Evolutionary conservation across 2,797 vertebrate genomes (phyloP).

Genomic region (Rachycentron canadum): DNA sequence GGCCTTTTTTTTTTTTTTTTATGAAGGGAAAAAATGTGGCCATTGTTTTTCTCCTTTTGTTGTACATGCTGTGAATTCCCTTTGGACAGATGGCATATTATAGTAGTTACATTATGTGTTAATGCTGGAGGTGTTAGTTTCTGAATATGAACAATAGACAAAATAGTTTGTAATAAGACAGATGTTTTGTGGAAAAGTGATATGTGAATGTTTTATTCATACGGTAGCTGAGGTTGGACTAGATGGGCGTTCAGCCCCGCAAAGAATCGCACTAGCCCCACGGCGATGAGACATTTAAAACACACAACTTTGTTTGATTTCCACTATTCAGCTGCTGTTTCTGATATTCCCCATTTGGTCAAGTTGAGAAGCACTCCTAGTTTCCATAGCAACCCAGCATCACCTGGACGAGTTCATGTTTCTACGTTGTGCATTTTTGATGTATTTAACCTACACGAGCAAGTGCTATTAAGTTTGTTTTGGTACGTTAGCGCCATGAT

Average conservation of each 20-base stretch:
- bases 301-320: not conserved
- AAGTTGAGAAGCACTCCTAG: not conserved
- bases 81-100: not conserved
- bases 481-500: not conserved
- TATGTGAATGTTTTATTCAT: not conserved
- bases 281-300: not conserved
- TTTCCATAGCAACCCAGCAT: conserved; percentile 13
- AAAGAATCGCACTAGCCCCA: not conserved
- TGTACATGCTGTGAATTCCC: no score
- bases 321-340: not conserved
- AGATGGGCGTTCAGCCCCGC: not conserved
- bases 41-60: not conserved
- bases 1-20: not conserved
- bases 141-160: not conserved
- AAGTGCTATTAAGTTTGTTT: not conserved
- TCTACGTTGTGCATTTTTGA: not conserved
- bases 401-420: not conserved
- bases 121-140: not conserved
- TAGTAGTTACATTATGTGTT: not conserved
- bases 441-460: not conserved
- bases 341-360: not conserved
- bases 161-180: not conserved
- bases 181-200: not conserved
- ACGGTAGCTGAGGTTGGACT: not conserved
- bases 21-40: rapidly evolving